Base-by-base conservation (phyloP, 2,797 vertebrate species). In the Gallinago nigripennis region DNA sequence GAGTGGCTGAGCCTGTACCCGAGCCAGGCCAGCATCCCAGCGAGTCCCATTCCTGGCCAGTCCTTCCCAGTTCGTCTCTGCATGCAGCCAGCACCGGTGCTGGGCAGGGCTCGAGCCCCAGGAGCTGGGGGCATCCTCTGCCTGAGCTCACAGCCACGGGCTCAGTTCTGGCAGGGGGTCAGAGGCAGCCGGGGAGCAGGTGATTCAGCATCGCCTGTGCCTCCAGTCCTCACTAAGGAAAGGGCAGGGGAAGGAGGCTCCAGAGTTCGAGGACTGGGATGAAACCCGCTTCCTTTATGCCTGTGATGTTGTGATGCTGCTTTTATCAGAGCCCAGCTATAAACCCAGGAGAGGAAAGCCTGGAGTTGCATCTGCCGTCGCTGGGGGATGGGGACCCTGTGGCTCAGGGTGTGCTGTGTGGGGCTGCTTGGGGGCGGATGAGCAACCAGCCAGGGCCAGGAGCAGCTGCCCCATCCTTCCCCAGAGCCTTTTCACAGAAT, bases 311-410 rank as follows among this genome's bases (percentile, higher is more conserved):
- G 8, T 31, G 9, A 37, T 0, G 1, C 31, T 73, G n/a, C 60
- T 27, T 18, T 28, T 3, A 6, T 3, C 48, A 19, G 23, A 41
- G 28, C 54, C 31, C 37, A 3, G 86, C 68, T 8, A 0, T 6
- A 27, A 8, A 30, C 7, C 21, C 3, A 0, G 39, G 30, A 58
- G 6, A 75, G 63, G 45, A 37, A 4, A 53, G 11, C 51, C 6
- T 0, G 2, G 51, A n/a, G 25, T 1, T 25, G 17, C 12, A 3
- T 9, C 72, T 31, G 33, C 65, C 18, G 0, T 28, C 12, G 0
- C 21, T 0, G 1, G 27, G 18, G 16, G 3, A 37, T 5, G 0
- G 41, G 51, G 37, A 24, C 4, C 12, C 2, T 10, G 17, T 16
- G 53, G 43, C 73, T 43, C n/a, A 7, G 78, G 69, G 6, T 20